Conservation (phyloP, 2,888 invertebrate species). For the Chaitophorus viminalis region DNA sequence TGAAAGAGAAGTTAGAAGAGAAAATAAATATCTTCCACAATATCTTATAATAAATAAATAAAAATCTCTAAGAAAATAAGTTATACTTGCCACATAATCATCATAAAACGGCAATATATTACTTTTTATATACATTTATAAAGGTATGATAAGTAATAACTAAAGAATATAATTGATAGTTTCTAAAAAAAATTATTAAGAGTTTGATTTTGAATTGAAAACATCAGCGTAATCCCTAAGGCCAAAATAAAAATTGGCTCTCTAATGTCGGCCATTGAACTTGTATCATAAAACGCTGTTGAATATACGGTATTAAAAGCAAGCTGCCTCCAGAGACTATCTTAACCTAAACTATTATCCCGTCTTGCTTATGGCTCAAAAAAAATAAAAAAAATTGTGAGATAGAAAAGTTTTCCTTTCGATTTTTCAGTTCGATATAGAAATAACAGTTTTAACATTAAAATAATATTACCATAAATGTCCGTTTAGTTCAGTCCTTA, state of each 20-base stretch:
- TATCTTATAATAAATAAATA: too few species aligned
- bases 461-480: conserved; percentile 19
- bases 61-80: too few species aligned
- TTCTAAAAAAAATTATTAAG: background rate
- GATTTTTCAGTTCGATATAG: background rate
- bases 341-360: background rate
- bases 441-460: background rate
- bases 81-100: too few species aligned
- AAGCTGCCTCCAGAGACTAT: background rate
- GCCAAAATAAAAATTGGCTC: background rate
- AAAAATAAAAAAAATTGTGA: conserved; percentile 22
- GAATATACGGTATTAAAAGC: conserved; percentile 1
- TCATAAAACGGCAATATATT: too few species aligned
- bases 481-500: background rate
- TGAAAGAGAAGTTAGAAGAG: too few species aligned
- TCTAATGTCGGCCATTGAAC: background rate
- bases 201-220: background rate
- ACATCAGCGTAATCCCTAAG: background rate
- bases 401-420: background rate
- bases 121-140: too few species aligned
- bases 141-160: too few species aligned
- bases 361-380: background rate
- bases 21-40: too few species aligned
- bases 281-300: conserved; percentile 3
- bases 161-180: background rate